phyloP scores from a whole-genome alignment of 2,888 invertebrate species.

The Schrankia costaestrigalis region DNA sequence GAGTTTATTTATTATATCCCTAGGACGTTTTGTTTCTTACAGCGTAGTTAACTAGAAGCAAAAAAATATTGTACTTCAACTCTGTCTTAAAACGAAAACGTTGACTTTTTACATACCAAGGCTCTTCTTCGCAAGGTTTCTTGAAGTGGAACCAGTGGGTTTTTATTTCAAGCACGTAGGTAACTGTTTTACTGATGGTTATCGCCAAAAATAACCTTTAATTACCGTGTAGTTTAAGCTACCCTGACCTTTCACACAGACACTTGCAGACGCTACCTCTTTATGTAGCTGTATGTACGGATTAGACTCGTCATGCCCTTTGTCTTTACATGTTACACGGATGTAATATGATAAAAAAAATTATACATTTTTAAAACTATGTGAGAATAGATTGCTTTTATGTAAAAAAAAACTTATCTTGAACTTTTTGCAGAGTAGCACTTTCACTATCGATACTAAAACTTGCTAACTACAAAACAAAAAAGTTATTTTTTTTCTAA shows the following conservation, averaged over 20 bases:
- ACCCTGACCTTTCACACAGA: conserved; percentile 75
- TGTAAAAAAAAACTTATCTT: too few relatives aligned
- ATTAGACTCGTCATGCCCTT: conserved; percentile 43
- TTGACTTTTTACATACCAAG: conserved; percentile 62
- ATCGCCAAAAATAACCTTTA: conserved; percentile 81
- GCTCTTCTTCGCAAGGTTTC: conserved; percentile 62
- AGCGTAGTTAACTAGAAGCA: not conserved
- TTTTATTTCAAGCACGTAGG: conserved; percentile 72
- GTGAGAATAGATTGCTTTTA: too few relatives aligned
- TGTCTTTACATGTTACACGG: conserved; percentile 2
- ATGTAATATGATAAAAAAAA: too few relatives aligned
- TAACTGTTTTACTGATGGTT: conserved; percentile 78
- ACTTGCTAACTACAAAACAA: too few relatives aligned
- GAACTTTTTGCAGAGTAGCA: too few relatives aligned
- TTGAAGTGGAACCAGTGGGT: conserved; percentile 59
- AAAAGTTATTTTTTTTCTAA: too few relatives aligned
- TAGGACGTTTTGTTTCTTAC: too few relatives aligned
- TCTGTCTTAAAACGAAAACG: conserved; percentile 41
- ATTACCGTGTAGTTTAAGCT: conserved; percentile 76
- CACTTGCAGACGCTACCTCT: conserved; percentile 53
- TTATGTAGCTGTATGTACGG: conserved; percentile 46
- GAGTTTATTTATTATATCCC: too few relatives aligned
- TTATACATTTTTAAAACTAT: too few relatives aligned
- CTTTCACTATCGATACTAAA: too few relatives aligned
- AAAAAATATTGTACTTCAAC: conserved; percentile 24